Conservation (phyloP, 2,797 vertebrate species). For the Distichodus sexfasciatus region DNA sequence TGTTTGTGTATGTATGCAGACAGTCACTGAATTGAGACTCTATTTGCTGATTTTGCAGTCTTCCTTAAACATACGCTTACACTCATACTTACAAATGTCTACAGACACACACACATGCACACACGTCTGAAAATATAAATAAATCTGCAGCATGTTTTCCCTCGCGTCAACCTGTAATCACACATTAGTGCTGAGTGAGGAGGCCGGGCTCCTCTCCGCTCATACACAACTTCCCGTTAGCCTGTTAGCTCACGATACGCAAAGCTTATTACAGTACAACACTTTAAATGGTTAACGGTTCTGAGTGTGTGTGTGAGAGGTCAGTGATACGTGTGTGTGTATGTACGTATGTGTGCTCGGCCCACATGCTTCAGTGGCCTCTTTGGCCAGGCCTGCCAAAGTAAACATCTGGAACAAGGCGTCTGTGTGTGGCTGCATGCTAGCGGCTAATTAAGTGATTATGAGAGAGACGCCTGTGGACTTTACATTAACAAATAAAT, state of each 20-base stretch:
- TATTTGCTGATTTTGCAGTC: conserved; percentile 10
- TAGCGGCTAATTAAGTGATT: conserved; percentile 52
- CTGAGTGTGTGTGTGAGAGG: background rate
- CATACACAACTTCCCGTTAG: too few relatives aligned
- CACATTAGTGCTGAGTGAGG: background rate
- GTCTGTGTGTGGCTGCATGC: conserved; percentile 51
- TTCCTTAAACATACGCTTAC: conserved; percentile 12
- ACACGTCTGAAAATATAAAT: too few relatives aligned
- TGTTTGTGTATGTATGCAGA: conserved; percentile 13
- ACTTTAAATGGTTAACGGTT: too few relatives aligned
- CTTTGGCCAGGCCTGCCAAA: conserved; percentile 49
- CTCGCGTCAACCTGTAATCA: too few relatives aligned
- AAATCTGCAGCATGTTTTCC: too few relatives aligned
- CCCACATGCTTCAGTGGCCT: conserved; percentile 51
- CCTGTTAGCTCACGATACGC: too few relatives aligned
- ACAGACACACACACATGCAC: background rate
- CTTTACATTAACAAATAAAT: conserved; percentile 55
- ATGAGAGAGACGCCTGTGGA: conserved; percentile 54
- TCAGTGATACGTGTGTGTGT: background rate
- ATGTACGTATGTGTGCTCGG: background rate
- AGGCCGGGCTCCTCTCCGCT: background rate
- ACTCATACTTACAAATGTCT: conserved; percentile 6
- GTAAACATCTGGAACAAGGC: conserved; percentile 54
- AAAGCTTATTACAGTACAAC: too few relatives aligned
- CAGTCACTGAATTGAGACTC: background rate